Conservation (phyloP, 2,797 vertebrate genomes). For the Melanotaenia boesemani region DNA sequence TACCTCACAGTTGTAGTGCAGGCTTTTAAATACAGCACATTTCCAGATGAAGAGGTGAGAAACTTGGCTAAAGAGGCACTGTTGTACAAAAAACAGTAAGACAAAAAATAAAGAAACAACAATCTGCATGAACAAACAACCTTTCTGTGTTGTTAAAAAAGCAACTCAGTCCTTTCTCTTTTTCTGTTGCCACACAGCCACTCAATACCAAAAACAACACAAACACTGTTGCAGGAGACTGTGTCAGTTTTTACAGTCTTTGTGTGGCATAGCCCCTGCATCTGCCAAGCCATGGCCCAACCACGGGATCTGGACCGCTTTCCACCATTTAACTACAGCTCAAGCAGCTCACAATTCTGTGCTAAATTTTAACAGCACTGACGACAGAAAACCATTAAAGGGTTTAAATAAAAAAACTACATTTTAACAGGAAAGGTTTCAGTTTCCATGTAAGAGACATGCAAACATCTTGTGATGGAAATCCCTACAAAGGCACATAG, state of each 20-base stretch:
- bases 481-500: too few species aligned
- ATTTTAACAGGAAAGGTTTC: not conserved
- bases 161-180: not conserved
- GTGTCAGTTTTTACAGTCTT: constrained; percentile 35
- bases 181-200: not conserved
- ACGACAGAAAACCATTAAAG: constrained; percentile 2
- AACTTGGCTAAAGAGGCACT: constrained; percentile 9
- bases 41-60: constrained; percentile 54
- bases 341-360: not conserved
- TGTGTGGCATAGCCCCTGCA: constrained; percentile 4
- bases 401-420: not conserved
- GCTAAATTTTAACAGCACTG: not conserved
- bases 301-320: constrained; percentile 13
- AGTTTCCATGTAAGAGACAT: not conserved
- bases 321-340: constrained; percentile 5
- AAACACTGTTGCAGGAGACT: constrained; percentile 2
- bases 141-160: not conserved
- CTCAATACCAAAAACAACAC: constrained; percentile 42
- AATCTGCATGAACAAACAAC: constrained; percentile 3
- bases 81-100: constrained; percentile 11
- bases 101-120: not conserved
- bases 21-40: constrained; percentile 51
- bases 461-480: not conserved
- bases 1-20: constrained; percentile 31
- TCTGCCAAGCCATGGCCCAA: not conserved